These are phyloP conservation scores for Oreochromis mossambicus DNA, from an alignment of 2,797 vertebrate genomes.

Conservation along the genomic window DNA sequence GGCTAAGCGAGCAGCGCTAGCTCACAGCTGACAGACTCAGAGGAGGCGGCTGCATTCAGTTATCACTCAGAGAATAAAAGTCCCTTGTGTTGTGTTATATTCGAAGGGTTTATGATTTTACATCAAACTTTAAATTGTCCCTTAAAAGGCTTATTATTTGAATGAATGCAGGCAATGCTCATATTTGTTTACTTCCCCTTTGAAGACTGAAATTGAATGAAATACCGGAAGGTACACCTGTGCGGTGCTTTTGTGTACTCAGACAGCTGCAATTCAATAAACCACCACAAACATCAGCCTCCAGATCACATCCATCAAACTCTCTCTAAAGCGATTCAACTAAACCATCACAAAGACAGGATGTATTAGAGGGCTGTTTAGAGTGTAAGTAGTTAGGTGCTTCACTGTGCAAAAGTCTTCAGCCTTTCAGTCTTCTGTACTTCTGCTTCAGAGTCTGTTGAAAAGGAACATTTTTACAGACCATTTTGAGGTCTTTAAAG, in stretches of 20 bases:
- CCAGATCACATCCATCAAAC: not conserved
- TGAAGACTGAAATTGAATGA: not conserved
- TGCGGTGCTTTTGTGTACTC: not conserved
- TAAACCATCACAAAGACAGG: not conserved
- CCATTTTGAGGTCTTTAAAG: not conserved
- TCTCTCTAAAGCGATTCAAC: not conserved
- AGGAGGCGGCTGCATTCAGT: constrained; percentile 1
- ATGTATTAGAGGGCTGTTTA: not conserved
- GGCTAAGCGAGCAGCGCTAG: constrained; percentile 12
- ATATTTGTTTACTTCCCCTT: not conserved
- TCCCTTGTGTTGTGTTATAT: not conserved
- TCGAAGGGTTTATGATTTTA: not conserved
- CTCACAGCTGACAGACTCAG: constrained; percentile 32
- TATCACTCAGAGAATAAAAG: constrained; percentile 23
- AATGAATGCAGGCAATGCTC: not conserved
- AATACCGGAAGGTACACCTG: not conserved
- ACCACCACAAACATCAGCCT: not conserved
- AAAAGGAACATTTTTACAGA: not conserved
- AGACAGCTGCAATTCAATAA: not conserved
- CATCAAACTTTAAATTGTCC: not conserved
- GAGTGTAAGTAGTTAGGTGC: not conserved
- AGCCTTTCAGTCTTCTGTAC: too few species aligned
- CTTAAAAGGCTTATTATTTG: not conserved
- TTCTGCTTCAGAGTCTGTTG: not conserved
- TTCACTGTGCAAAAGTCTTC: not conserved